Base-by-base conservation (phyloP, 1,140 invertebrate genomes). In the Phocides pigmalion region DNA sequence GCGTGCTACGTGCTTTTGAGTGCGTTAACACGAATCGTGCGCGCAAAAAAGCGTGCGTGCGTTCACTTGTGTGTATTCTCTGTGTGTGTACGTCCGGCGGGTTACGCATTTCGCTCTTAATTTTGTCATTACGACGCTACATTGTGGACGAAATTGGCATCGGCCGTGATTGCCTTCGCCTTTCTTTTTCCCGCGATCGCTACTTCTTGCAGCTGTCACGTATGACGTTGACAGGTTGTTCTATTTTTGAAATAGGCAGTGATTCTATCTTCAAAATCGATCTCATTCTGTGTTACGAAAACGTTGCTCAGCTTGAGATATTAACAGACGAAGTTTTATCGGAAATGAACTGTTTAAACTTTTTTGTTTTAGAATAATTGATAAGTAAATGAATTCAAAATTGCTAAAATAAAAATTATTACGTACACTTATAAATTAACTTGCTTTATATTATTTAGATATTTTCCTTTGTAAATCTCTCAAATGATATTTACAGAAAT, bases 81-180 rank as follows among this genome's bases (percentile, higher is more conserved):
- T 66, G 64, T 62, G 65, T 66, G 35, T 61, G 56, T 35, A 61
- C 56, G 56, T 61, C 56, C 56, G 56, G 68, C 72, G 66, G 63
- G 78, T 81, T 82, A 79, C 78, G 78, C 76, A 73, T 81, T 79
- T 68, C 64, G 68, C 79, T 79, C 77, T 83, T 83, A 81, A 87
- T 87, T 85, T 83, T 78, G 82, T 85, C 81, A 85, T 84, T 82
- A 82, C 73, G 50, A 66, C 69, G 50, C 63, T 42, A 68, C 73
- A 68, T 70, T 72, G 73, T 73, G 62, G 49, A 68, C 76, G 25
- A 74, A 76, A 76, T 81, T 74, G 69, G 64, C 42, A 62, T 35
- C 25, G 50, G 46, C 68, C 66, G 66, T 74, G 70, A 76, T 75
- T 75, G 66, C 68, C 6, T 54, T 41, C 47, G 59, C 68, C 67